Evolutionary conservation across 2,113 vertebrate genomes (phyloP).

Genomic region (Callospermophilus lateralis): DNA sequence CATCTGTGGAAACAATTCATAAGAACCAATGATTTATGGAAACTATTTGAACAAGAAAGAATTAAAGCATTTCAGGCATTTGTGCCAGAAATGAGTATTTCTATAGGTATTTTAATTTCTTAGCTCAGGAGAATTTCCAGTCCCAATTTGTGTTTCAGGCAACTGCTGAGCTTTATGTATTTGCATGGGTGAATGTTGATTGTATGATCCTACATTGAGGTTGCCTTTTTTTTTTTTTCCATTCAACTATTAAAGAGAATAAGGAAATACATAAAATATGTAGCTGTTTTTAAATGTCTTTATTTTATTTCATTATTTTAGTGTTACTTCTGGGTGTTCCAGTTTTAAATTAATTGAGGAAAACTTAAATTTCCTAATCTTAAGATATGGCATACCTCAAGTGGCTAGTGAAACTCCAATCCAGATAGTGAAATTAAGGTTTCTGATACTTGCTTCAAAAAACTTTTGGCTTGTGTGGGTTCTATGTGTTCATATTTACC

Average conservation of each 20-base stretch:
- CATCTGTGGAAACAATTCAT: not conserved
- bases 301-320: constrained; percentile 34
- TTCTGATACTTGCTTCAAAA: not conserved
- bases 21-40: not conserved
- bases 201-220: not conserved
- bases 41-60: not conserved
- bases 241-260: not conserved
- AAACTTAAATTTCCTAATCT: not conserved
- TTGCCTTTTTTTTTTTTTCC: not conserved
- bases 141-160: not conserved
- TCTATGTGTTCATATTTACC: not conserved
- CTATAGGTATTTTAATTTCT: not conserved
- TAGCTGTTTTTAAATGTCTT: constrained; percentile 7
- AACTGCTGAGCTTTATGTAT: not conserved
- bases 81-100: not conserved
- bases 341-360: constrained; percentile 31
- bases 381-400: not conserved
- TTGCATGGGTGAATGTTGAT: not conserved
- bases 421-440: constrained; percentile 7
- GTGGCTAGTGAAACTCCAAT: constrained; percentile 15
- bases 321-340: constrained; percentile 4
- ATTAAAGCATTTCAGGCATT: not conserved
- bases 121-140: not conserved
- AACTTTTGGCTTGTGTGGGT: not conserved
- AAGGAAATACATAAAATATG: not conserved